Evolutionary conservation across 2,888 invertebrate species (phyloP).

Genomic region (Ethmia dodecea): DNA sequence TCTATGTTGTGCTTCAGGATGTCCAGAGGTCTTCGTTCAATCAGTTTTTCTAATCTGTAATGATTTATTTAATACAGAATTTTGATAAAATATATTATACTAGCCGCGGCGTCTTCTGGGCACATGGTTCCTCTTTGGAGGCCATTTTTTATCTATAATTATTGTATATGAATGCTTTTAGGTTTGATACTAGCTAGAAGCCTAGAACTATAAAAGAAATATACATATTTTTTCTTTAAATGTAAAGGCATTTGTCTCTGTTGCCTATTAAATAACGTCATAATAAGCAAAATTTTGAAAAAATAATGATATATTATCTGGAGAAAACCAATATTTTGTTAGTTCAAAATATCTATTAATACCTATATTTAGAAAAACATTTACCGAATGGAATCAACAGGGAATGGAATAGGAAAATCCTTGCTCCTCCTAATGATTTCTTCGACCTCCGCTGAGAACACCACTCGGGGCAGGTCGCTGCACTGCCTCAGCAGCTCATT

Average conservation of each 20-base stretch:
- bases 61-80: background rate
- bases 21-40: conserved; percentile 45
- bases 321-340: too few relatives aligned
- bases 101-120: too few relatives aligned
- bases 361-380: background rate
- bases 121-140: too few relatives aligned
- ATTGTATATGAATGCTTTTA: too few relatives aligned
- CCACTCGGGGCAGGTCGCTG: conserved; percentile 31
- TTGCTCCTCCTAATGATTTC: conserved; percentile 47
- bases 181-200: too few relatives aligned
- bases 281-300: too few relatives aligned
- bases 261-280: too few relatives aligned
- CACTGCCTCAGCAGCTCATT: conserved; percentile 58
- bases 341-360: conserved; percentile 32
- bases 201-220: too few relatives aligned
- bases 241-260: too few relatives aligned
- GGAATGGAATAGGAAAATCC: conserved; percentile 49
- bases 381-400: conserved; percentile 51
- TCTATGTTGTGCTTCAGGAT: conserved; percentile 60
- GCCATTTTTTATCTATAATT: too few relatives aligned
- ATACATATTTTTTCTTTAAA: too few relatives aligned
- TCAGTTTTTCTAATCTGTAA: conserved; percentile 52
- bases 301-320: too few relatives aligned
- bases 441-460: conserved; percentile 35
- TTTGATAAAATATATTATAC: background rate